These are phyloP conservation scores for Rhabdomys pumilio DNA, from an alignment of 2,797 vertebrate genomes.

Conservation along the genomic window DNA sequence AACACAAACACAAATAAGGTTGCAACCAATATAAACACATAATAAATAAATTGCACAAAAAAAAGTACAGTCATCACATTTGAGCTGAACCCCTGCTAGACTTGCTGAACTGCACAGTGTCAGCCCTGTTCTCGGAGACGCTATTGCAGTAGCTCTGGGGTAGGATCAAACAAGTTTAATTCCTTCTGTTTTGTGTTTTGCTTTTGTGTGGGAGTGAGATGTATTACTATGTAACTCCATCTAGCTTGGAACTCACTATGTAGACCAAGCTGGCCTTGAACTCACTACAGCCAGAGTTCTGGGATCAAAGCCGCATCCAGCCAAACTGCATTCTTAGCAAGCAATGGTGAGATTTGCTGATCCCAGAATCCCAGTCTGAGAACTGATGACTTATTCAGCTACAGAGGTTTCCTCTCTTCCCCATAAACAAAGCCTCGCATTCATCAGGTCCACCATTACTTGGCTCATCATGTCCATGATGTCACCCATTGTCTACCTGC, in stretches of 20 bases:
- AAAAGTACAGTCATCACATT: background rate
- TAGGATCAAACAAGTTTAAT: background rate
- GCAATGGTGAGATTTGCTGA: background rate
- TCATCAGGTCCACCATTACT: slow-evolving; percentile 50
- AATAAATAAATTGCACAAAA: background rate
- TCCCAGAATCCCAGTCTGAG: slow-evolving; percentile 7
- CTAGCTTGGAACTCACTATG: background rate
- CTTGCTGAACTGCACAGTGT: background rate
- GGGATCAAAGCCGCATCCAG: background rate
- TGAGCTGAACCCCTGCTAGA: background rate
- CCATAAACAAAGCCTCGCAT: slow-evolving; percentile 47
- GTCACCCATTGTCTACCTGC: slow-evolving; percentile 63
- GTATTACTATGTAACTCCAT: background rate
- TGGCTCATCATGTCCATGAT: slow-evolving; percentile 72
- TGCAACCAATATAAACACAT: background rate
- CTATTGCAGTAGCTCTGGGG: background rate
- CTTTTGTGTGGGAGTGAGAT: background rate
- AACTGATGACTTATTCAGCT: slow-evolving; percentile 41
- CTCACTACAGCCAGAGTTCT: too few relatives aligned
- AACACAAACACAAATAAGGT: background rate
- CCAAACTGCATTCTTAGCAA: background rate
- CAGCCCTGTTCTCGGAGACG: too few relatives aligned
- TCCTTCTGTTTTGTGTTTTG: background rate
- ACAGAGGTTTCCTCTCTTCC: slow-evolving; percentile 39
- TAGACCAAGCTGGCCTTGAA: background rate